Percentiles rank a stretch among this genome's conserved stretches.
These are phyloP conservation scores for Podabrus alpinus DNA, from an alignment of 2,888 invertebrate species.

Conservation along the genomic window DNA sequence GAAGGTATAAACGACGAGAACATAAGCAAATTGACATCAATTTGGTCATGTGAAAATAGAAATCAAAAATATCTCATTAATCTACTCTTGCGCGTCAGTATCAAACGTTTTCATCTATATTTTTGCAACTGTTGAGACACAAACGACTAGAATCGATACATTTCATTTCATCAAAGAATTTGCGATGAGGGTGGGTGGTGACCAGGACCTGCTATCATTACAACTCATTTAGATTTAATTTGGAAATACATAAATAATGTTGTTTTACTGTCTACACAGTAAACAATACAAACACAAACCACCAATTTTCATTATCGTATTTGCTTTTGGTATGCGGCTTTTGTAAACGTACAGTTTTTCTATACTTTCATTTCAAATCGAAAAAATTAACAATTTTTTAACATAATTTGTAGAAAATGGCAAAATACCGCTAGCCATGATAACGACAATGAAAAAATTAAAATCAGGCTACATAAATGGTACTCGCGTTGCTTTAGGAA, in stretches of 20 bases:
- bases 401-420: conserved; percentile 74
- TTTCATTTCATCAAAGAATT: background rate
- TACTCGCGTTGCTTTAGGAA: conserved; percentile 95
- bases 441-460: conserved; percentile 96
- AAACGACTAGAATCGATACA: background rate
- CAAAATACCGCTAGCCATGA: conserved; percentile 90
- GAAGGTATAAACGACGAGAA: too few relatives aligned
- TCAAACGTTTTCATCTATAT: too few relatives aligned
- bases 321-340: background rate
- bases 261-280: background rate
- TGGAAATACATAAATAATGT: background rate
- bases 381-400: conserved; percentile 2
- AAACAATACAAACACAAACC: background rate
- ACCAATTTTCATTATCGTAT: background rate
- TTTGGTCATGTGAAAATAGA: too few relatives aligned
- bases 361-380: background rate
- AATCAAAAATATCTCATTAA: too few relatives aligned
- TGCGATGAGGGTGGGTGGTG: background rate
- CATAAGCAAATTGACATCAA: too few relatives aligned
- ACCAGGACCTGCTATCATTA: background rate
- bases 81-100: too few relatives aligned
- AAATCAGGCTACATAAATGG: conserved; percentile 99
- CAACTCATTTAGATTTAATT: background rate
- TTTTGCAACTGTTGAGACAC: background rate
- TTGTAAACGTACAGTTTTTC: conserved; percentile 1